Conservation (phyloP, 2,797 vertebrate species). For the Psittacula derbiana region DNA sequence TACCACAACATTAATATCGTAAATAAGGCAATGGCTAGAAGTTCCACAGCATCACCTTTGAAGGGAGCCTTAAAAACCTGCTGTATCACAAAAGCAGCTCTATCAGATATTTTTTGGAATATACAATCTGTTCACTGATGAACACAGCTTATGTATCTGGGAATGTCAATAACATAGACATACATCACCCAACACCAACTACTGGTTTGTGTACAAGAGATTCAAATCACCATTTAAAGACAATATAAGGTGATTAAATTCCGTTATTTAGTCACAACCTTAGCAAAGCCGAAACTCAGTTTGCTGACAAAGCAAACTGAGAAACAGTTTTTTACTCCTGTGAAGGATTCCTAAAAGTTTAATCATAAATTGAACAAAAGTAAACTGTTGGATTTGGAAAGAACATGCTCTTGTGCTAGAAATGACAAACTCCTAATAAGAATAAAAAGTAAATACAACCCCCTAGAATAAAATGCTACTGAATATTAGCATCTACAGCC, state of each 20-base stretch:
- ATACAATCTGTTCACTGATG: neutral
- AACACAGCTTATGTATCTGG: neutral
- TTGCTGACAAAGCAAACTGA: neutral
- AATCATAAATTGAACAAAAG: neutral
- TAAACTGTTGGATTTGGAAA: neutral
- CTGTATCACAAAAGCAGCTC: neutral
- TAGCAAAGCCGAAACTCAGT: neutral
- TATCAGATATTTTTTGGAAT: neutral
- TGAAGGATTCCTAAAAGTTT: neutral
- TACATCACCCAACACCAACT: neutral
- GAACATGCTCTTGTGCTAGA: neutral
- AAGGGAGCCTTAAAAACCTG: neutral
- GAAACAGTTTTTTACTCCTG: neutral
- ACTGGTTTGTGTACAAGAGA: neutral
- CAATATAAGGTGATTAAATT: neutral
- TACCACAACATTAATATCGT: neutral
- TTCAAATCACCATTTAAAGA: neutral
- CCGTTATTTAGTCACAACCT: neutral
- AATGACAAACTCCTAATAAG: neutral
- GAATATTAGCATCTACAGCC: neutral
- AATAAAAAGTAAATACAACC: neutral
- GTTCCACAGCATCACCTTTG: neutral
- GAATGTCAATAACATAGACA: neutral
- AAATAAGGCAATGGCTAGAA: neutral
- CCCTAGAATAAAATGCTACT: neutral